phyloP scores from a whole-genome alignment of 2,888 invertebrate species.

The Synanthedon andrenaeformis region DNA sequence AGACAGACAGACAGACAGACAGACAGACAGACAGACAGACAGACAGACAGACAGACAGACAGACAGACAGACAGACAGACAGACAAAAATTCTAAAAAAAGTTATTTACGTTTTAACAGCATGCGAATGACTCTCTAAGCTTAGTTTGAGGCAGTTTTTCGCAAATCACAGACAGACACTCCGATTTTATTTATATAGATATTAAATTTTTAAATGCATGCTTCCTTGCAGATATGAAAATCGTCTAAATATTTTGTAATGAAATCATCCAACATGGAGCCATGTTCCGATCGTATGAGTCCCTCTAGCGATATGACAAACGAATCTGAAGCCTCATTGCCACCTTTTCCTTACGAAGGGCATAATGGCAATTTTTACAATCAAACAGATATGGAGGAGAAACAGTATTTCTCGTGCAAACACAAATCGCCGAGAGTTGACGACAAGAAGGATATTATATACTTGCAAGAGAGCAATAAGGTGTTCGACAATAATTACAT shows the following conservation, averaged over 20 bases:
- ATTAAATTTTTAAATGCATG: too few relatives aligned
- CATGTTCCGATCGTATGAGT: conserved; percentile 55
- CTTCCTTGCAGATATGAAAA: neutral
- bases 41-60: too few relatives aligned
- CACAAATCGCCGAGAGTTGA: conserved; percentile 39
- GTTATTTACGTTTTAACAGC: too few relatives aligned
- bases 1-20: too few relatives aligned
- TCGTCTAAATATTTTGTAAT: conserved; percentile 24
- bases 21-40: too few relatives aligned
- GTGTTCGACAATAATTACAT: conserved; percentile 47
- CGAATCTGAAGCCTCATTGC: conserved; percentile 57
- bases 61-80: too few relatives aligned
- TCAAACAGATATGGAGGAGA: conserved; percentile 38
- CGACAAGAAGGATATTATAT: conserved; percentile 38
- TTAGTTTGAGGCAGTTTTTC: too few relatives aligned
- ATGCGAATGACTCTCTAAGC: too few relatives aligned
- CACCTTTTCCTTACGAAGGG: conserved; percentile 52
- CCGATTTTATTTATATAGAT: too few relatives aligned
- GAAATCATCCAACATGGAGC: conserved; percentile 65
- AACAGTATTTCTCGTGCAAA: conserved; percentile 54
- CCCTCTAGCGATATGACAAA: conserved; percentile 58
- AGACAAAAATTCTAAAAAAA: too few relatives aligned
- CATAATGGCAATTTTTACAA: conserved; percentile 44
- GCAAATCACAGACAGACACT: too few relatives aligned
- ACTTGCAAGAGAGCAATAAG: conserved; percentile 53